Base-by-base conservation (phyloP, 2,888 invertebrate species). In the Acanthosepion esculentum region DNA sequence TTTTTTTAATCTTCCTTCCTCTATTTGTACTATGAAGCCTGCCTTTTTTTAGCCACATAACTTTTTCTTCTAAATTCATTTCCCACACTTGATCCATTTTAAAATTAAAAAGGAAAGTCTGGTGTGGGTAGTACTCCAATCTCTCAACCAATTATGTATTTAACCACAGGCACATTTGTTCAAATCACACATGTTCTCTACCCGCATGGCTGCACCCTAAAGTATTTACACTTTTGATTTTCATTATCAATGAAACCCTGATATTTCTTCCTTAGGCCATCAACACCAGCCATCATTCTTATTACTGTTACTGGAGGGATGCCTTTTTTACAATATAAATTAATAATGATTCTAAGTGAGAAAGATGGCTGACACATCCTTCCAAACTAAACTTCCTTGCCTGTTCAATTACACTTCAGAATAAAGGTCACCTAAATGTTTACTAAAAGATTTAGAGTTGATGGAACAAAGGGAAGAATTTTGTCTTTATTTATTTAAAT, bases 141-240 rank as follows among this genome's bases (percentile, higher is more conserved):
- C n/a, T 78, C 33, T 12, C n/a, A 15, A 18, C n/a, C n/a, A 78
- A 78, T 78, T 78, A 78, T n/a, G 78, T 78, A 78, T 78, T 78
- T 78, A 78, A 78, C 78, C 78, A 78, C 78, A 78, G 78, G 78
- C 78, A n/a, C 78, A n/a, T 78, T 78, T 29, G 78, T 78, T 78
- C 78, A 78, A n/a, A 78, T 78, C n/a, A 78, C n/a, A n/a, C 78
- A n/a, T 78, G 78, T 78, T 29, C 78, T 15, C n/a, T 33, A 78
- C 78, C 78, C n/a, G 78, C 78, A 78, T 78, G 78, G 78, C 12
- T 78, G 78, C 78, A 78, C 78, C 78, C 78, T n/a, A 10, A 2
- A 78, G 7, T 64, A n/a, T 78, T 78, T 78, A 78, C 78, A 78
- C 78, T 78, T 78, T 78, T 78, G 78, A 78, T 78, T 78, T 29